Conservation (phyloP, 2,797 vertebrate species). For the Sitta carolinensis region DNA sequence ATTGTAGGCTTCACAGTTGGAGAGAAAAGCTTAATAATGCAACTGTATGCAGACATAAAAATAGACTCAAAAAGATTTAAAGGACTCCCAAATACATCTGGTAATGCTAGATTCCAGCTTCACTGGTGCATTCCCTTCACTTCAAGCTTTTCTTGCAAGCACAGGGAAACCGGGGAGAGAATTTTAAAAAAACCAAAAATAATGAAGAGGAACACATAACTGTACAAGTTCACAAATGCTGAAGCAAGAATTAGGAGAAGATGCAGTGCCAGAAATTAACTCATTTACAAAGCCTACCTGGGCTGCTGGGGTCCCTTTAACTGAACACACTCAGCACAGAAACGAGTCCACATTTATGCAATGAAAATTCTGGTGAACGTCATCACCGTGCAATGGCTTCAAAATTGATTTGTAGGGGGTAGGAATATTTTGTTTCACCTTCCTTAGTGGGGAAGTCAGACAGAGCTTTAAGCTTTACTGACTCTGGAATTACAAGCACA, state of each 20-base stretch:
- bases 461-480: constrained; percentile 65
- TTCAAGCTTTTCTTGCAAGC: not conserved
- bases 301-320: constrained; percentile 16
- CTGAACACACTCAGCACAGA: not conserved
- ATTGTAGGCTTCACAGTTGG: constrained; percentile 29
- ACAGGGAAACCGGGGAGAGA: not conserved
- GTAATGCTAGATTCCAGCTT: not conserved
- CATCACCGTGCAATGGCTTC: not conserved
- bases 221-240: not conserved
- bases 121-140: not conserved
- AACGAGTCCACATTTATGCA: not conserved
- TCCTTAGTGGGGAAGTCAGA: constrained; percentile 41
- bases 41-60: constrained; percentile 27
- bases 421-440: constrained; percentile 50
- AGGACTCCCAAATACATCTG: not conserved
- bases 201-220: not conserved
- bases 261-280: not conserved
- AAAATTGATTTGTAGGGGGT: constrained; percentile 38
- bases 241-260: not conserved
- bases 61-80: not conserved
- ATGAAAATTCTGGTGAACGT: constrained; percentile 9
- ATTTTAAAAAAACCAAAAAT: not conserved
- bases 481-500: constrained; percentile 51
- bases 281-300: constrained; percentile 14
- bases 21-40: constrained; percentile 52